Conservation (phyloP, 2,888 invertebrate species). For the Pecten maximus region DNA sequence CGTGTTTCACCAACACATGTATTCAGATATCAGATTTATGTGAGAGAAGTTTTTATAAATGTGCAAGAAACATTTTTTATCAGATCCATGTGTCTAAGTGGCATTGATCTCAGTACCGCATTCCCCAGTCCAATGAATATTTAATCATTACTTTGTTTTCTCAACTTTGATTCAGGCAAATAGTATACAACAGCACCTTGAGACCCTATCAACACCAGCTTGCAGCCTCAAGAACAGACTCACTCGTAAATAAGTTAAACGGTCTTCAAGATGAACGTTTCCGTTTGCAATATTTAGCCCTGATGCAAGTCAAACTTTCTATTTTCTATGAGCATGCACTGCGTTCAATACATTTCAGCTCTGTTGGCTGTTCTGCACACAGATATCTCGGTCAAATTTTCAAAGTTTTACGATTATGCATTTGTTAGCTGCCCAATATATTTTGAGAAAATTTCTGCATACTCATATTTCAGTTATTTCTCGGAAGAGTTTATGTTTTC, state of each 20-base stretch:
- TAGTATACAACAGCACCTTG: background rate
- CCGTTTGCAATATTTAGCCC: background rate
- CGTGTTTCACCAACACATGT: background rate
- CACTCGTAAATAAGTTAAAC: background rate
- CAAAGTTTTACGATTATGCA: background rate
- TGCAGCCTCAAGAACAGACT: background rate
- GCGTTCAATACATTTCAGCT: background rate
- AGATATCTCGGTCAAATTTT: background rate
- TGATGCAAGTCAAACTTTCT: background rate
- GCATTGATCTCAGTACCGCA: slow-evolving; percentile 4
- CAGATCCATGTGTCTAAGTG: slow-evolving; percentile 5
- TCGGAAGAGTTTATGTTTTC: background rate
- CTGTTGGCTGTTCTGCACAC: background rate
- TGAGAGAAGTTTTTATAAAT: slow-evolving; percentile 17
- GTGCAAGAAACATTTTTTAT: background rate
- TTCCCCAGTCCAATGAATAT: slow-evolving; percentile 16
- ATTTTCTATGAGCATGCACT: background rate
- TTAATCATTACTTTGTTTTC: slow-evolving; percentile 35
- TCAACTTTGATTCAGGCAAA: slow-evolving; percentile 13
- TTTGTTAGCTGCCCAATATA: background rate
- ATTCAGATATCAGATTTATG: background rate
- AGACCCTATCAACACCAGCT: background rate
- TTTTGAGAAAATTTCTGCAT: background rate
- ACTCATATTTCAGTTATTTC: background rate
- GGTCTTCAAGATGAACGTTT: background rate